A percentile compares a stretch with the other conserved stretches of the same genome.
Conservation (phyloP, 2,888 invertebrate genomes). For the Dendrolimus pini region DNA sequence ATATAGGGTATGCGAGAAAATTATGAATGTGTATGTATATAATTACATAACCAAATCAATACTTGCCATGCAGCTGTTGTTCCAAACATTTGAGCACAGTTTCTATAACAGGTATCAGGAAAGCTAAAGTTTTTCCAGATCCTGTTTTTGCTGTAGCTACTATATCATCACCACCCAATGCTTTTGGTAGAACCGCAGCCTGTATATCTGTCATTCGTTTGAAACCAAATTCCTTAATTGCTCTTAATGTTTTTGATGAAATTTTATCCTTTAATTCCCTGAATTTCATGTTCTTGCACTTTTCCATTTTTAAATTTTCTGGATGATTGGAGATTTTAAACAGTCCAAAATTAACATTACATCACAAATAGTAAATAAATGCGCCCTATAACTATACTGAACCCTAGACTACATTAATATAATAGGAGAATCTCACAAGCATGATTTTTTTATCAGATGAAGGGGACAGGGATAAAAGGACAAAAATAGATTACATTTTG, state of each 20-base stretch:
- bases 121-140: conserved; percentile 97
- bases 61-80: conserved; percentile 26
- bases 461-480: too few relatives aligned
- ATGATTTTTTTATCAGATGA: too few relatives aligned
- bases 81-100: conserved; percentile 80
- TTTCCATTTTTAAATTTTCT: conserved; percentile 7
- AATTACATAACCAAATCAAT: neutral
- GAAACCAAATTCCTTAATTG: conserved; percentile 91
- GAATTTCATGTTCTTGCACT: conserved; percentile 51
- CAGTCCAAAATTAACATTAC: too few relatives aligned
- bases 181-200: conserved; percentile 88
- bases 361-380: too few relatives aligned
- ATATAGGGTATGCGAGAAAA: too few relatives aligned
- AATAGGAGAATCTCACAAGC: too few relatives aligned
- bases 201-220: conserved; percentile 96
- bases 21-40: too few relatives aligned
- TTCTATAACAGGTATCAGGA: conserved; percentile 95
- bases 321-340: too few relatives aligned
- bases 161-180: conserved; percentile 92
- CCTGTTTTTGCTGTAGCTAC: conserved; percentile 98
- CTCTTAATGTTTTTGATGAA: conserved; percentile 84
- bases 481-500: too few relatives aligned
- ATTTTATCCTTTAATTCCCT: conserved; percentile 77
- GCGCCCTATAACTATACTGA: too few relatives aligned
- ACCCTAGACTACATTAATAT: too few relatives aligned